Percentiles rank a stretch among this genome's conserved stretches.
Evolutionary conservation across 2,888 invertebrate genomes (phyloP).

Genomic region (Drosophila meridionalis): DNA sequence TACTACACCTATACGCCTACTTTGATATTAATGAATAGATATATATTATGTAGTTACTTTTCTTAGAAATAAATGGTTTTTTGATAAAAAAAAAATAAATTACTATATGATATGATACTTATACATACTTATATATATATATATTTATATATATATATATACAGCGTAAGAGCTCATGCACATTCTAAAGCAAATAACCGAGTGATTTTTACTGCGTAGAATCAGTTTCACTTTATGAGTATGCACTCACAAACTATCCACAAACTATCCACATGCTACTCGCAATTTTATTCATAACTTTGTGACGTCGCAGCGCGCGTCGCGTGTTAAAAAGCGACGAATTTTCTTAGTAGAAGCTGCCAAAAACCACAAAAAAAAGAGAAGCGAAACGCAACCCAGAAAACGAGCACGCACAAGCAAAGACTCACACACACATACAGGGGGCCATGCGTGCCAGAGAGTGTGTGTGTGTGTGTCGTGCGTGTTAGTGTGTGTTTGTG

Average conservation of each 20-base stretch:
- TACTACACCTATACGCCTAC: too few relatives aligned
- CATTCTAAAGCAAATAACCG: too few relatives aligned
- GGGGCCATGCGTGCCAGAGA: slow-evolving; percentile 6
- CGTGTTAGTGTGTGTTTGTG: neutral
- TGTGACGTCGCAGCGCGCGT: slow-evolving; percentile 46
- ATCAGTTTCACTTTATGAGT: slow-evolving; percentile 4
- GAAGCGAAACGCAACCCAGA: slow-evolving; percentile 12
- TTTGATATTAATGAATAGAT: too few relatives aligned
- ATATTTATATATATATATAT: too few relatives aligned
- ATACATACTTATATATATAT: too few relatives aligned
- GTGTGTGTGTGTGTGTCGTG: slow-evolving; percentile 1
- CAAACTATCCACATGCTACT: slow-evolving; percentile 1
- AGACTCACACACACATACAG: slow-evolving; percentile 7
- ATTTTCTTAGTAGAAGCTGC: slow-evolving; percentile 21
- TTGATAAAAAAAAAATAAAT: too few relatives aligned
- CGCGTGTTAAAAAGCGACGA: slow-evolving; percentile 43
- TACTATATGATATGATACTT: too few relatives aligned
- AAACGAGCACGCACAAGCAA: slow-evolving; percentile 10
- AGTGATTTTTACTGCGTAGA: slow-evolving; percentile 2
- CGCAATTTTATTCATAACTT: slow-evolving; percentile 12
- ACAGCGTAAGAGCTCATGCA: too few relatives aligned
- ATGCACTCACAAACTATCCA: slow-evolving; percentile 5
- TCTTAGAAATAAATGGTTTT: too few relatives aligned
- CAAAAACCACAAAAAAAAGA: slow-evolving; percentile 17
- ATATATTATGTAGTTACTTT: too few relatives aligned